Conservation (phyloP, 2,888 invertebrate genomes). For the Dichetophora obliterata region DNA sequence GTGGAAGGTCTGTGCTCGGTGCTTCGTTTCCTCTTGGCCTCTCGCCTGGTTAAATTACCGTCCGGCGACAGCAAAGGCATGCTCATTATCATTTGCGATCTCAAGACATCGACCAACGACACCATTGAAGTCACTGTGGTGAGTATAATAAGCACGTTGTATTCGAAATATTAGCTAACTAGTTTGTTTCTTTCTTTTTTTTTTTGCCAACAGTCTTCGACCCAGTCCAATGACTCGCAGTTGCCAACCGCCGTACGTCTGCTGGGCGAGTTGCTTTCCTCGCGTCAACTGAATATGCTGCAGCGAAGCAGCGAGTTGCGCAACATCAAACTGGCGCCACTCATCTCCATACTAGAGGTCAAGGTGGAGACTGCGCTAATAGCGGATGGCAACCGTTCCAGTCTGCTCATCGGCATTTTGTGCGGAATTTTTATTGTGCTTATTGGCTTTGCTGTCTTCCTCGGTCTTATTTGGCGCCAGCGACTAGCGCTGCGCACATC, state of each 20-base stretch:
- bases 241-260: slow-evolving; percentile 73
- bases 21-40: slow-evolving; percentile 81
- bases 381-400: slow-evolving; percentile 65
- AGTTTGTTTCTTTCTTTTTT: neutral
- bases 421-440: slow-evolving; percentile 69
- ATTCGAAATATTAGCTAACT: neutral
- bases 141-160: slow-evolving; percentile 64
- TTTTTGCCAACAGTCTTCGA: slow-evolving; percentile 70
- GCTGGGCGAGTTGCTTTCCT: slow-evolving; percentile 76
- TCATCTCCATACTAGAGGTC: slow-evolving; percentile 82
- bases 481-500: slow-evolving; percentile 71
- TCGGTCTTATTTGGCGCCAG: slow-evolving; percentile 73
- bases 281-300: slow-evolving; percentile 69
- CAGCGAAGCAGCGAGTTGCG: slow-evolving; percentile 68
- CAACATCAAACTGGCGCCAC: slow-evolving; percentile 74
- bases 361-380: slow-evolving; percentile 80
- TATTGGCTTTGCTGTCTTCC: slow-evolving; percentile 70
- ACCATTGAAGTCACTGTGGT: slow-evolving; percentile 89
- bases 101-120: slow-evolving; percentile 83
- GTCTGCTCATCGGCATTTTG: slow-evolving; percentile 69
- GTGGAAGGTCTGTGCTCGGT: slow-evolving; percentile 86
- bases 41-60: slow-evolving; percentile 68
- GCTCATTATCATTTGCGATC: slow-evolving; percentile 85
- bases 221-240: slow-evolving; percentile 69
- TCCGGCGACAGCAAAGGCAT: slow-evolving; percentile 71